A percentile compares a stretch with the other conserved stretches of the same genome.
These are phyloP conservation scores for Cyanistes caeruleus DNA, from an alignment of 2,113 vertebrate genomes.

Conservation along the genomic window DNA sequence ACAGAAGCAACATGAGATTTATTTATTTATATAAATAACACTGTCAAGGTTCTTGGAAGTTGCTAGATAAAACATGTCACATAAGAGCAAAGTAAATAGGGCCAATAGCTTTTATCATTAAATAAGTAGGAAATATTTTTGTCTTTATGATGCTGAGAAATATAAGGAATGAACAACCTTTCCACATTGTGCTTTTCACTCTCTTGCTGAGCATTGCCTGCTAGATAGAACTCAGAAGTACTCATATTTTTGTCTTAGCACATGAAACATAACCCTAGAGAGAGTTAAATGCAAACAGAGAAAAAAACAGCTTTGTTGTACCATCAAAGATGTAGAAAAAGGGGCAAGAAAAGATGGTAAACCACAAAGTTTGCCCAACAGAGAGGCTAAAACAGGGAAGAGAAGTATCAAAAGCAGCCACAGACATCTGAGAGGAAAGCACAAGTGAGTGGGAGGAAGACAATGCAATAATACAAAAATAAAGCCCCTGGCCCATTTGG, in stretches of 20 bases:
- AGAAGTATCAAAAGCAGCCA: constrained; percentile 47
- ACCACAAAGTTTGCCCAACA: constrained; percentile 25
- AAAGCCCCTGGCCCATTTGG: constrained; percentile 27
- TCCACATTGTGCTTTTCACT: not conserved
- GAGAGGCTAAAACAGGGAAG: not conserved
- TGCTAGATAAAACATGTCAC: not conserved
- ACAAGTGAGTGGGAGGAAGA: constrained; percentile 23
- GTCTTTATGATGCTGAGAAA: not conserved
- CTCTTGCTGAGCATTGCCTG: not conserved
- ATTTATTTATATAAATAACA: not conserved
- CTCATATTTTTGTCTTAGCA: not conserved
- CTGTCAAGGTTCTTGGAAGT: not conserved
- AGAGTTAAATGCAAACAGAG: not conserved
- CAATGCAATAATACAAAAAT: constrained; percentile 17
- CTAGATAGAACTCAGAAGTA: not conserved
- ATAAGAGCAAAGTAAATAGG: not conserved
- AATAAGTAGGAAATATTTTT: not conserved
- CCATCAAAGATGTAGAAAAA: constrained; percentile 41
- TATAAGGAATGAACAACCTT: not conserved
- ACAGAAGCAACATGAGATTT: not conserved
- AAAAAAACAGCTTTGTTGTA: constrained; percentile 33
- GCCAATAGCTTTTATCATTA: not conserved
- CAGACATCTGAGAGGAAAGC: constrained; percentile 36
- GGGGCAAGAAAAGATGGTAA: constrained; percentile 20
- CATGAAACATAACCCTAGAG: not conserved